Percentiles rank a stretch among this genome's conserved stretches.
These are phyloP conservation scores for Aythya baeri DNA, from an alignment of 2,113 vertebrate genomes.

Conservation along the genomic window DNA sequence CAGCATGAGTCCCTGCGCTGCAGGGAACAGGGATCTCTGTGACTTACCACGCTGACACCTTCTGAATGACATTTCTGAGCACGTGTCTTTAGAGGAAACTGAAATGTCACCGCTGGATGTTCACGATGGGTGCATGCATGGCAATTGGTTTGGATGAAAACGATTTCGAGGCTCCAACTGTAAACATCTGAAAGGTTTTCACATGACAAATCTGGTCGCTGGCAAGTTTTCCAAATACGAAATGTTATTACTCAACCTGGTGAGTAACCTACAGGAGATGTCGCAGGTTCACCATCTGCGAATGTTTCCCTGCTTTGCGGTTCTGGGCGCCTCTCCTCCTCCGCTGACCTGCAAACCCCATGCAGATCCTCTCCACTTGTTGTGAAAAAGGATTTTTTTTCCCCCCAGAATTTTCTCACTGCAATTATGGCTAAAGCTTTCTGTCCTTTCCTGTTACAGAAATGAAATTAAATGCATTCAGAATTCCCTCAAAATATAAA, in stretches of 20 bases:
- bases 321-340: not conserved
- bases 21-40: not conserved
- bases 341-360: not conserved
- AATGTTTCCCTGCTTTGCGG: not conserved
- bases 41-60: not conserved
- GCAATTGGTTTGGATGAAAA: not conserved
- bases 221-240: not conserved
- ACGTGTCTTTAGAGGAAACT: not conserved
- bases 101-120: not conserved
- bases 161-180: not conserved
- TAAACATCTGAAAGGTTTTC: not conserved
- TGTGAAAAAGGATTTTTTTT: not conserved
- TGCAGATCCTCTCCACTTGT: not conserved
- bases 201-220: not conserved
- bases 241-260: not conserved
- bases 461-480: not conserved
- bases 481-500: not conserved
- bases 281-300: not conserved
- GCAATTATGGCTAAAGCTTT: not conserved
- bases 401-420: not conserved
- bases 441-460: not conserved
- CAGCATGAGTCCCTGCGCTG: not conserved
- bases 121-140: fast-evolving
- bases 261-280: not conserved
- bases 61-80: not conserved